Base-by-base conservation (phyloP, 2,113 vertebrate species). In the Salvator merianae region DNA sequence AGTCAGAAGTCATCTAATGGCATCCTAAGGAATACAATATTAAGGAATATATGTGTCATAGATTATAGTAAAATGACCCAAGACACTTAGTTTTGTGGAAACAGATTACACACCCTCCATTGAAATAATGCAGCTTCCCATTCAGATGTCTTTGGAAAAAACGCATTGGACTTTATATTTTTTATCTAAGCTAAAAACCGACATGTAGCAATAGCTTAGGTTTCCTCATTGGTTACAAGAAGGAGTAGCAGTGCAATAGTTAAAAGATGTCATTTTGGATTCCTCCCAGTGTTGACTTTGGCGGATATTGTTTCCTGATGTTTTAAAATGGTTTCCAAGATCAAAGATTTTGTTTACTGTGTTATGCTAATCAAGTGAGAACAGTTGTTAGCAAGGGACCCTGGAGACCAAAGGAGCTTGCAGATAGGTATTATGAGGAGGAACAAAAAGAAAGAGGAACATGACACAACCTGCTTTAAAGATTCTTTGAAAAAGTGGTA, bases 261-360 rank as follows among this genome's bases (percentile, higher is more conserved):
- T 38, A 59, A 34, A 80, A 80, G 79, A 36, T 81, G 36, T 53
- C 50, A 20, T 24, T 40, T 73, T 62, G 34, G 34, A 22, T 43
- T 59, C 47, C 43, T 22, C 79, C 4, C 26, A 36, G 9, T 32
- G 22, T 69, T 62, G 36, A 70, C 26, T 36, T 34, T n/a, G 28
- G 13, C 72, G 22, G 22, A 40, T 73, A 50, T 77, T 22, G n/a
- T 43, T 53, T 63, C 55, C n/a, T 77, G n/a, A 75, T 63, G 55
- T 22, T 72, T 59, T 63, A 79, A 73, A 72, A 73, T 47, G 69
- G 20, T 80, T 59, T 83, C 24, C 59, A 86, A 34, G 28, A 78
- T 38, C 43, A 82, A 7, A 63, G n/a, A 53, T 53, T 59, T 63
- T 1, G 32, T 86, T 81, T 50, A 24, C 28, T 0, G 0, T 7